Base-by-base conservation (phyloP, 2,797 vertebrate genomes). In the Paguma larvata region DNA sequence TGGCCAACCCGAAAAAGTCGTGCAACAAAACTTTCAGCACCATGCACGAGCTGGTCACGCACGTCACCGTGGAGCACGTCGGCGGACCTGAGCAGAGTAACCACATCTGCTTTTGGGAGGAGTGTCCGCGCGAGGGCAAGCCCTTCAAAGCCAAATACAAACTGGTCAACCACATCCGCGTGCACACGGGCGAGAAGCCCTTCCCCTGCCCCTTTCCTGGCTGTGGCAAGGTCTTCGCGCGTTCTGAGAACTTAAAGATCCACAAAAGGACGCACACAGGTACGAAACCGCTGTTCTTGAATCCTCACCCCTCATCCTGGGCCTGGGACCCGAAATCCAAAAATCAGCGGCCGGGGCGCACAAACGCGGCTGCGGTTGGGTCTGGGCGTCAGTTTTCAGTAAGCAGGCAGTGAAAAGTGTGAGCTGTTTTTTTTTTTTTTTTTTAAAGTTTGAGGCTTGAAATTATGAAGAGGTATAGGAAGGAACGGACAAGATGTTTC, bases 21-120 rank as follows among this genome's bases (percentile, higher is more conserved):
- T 99, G 99, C 99, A 99, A 99, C 99, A 99, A 99, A 99, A 99
- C 99, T 99, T 99, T 99, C 98, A 99, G 99, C 99, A 99, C 99
- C 93, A 99, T 99, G 99, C 99, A 99, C 98, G 99, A 99, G 99
- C 99, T 99, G 51, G 99, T 99, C 97, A 99, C 99, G 96, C 99
- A 99, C 97, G 99, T 99, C 98, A 99, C 99, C 2, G 99, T 99
- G 98, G 99, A 99, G 98, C 99, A 99, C 97, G 99, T 99, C 79
- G 99, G 99, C 94, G 99, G 99, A 82, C 99, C 99, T 0, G 99
- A 99, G 98, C 99, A 99, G 98, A 99, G 99, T 73, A 99, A 99
- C 98, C 99, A 99, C 98, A 95, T 99, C 98, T 99, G 99, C 98
- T 99, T 99, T 98, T 99, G 99, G 99, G 99, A 99, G 99, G 99